Evolutionary conservation across 2,113 vertebrate species (phyloP), one percentile per base, ranked within the genome.

Genomic region (Procavia capensis): DNA sequence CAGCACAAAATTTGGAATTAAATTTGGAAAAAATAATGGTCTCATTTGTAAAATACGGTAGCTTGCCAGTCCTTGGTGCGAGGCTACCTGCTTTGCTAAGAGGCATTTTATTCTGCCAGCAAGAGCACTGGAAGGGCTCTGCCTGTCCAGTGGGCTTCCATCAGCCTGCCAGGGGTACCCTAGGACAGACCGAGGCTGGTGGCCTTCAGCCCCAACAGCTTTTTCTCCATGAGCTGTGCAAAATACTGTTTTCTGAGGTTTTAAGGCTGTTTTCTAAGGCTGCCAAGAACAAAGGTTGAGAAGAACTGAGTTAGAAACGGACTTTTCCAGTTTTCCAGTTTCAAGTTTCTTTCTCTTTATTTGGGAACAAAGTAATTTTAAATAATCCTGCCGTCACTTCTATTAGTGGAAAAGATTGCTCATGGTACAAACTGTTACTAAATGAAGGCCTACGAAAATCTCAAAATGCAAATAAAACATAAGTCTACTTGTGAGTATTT

Each of bases 391-490:
- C 5, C 11, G 1, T 83, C 59, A 94, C 64, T 31, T 88, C 20
- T 80, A 36, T 39, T 87, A 90, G 91, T 8, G 66, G 3, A 85
- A 90, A 88, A 29, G 29, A 93, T 0, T 61, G 19, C 10, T 93
- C 27, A 81, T 27, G 20, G 29, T 75, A 95, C 50, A 85, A 94
- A 88, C 75, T 36, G 6, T 79, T 85, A 63, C 34, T 89, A 61
- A 87, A 95, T 6, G 34, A 83, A 90, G 68, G 20, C 19, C 34
- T 34, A 25, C n/a, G n/a, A 31, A 82, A 84, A 90, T 78, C 64
- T 90, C 63, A 76, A 91, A 97, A 87, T 64, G 43, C 1, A 92
- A 75, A 80, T 68, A 75, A 88, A 92, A 82, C 11, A 39, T 34
- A 81, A 81, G 25, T 68, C 24, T 92, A 80, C 31, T 85, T 47